phyloP scores from a whole-genome alignment of 1,140 invertebrate genomes.

The Ooceraea biroi region DNA sequence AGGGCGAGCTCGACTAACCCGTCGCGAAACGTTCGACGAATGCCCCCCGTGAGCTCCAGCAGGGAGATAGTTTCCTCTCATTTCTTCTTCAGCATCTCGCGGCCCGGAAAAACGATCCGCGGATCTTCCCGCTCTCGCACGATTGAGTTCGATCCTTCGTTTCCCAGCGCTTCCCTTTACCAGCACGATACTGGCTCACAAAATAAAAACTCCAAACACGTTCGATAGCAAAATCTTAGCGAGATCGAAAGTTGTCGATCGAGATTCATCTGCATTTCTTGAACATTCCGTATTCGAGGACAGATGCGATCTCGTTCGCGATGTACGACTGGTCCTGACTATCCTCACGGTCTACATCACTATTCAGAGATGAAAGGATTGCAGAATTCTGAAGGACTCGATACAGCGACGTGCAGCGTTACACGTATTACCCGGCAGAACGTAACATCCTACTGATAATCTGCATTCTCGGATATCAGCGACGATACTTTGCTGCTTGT shows the following conservation, averaged over 20 bases:
- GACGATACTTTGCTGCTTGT: slow-evolving; percentile 57
- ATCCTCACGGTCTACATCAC: background rate
- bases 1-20: slow-evolving; percentile 65
- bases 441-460: slow-evolving; percentile 37
- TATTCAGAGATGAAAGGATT: slow-evolving; percentile 1
- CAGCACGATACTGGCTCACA: slow-evolving; percentile 43
- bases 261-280: background rate
- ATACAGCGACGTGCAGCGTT: background rate
- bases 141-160: slow-evolving; percentile 69
- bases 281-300: too few species aligned
- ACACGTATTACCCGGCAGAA: background rate
- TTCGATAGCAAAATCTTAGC: background rate
- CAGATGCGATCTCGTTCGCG: too few species aligned
- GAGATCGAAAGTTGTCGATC: background rate
- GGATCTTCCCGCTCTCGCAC: slow-evolving; percentile 64
- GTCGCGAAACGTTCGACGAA: slow-evolving; percentile 76
- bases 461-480: slow-evolving; percentile 52
- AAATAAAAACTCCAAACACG: slow-evolving; percentile 18
- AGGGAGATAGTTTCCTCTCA: slow-evolving; percentile 60
- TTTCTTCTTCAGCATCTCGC: slow-evolving; percentile 48
- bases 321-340: too few species aligned
- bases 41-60: slow-evolving; percentile 55
- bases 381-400: background rate
- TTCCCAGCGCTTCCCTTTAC: slow-evolving; percentile 37
- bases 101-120: slow-evolving; percentile 64